These are phyloP conservation scores for Eristalinus aeneus DNA, from an alignment of 2,888 invertebrate genomes.

Conservation along the genomic window DNA sequence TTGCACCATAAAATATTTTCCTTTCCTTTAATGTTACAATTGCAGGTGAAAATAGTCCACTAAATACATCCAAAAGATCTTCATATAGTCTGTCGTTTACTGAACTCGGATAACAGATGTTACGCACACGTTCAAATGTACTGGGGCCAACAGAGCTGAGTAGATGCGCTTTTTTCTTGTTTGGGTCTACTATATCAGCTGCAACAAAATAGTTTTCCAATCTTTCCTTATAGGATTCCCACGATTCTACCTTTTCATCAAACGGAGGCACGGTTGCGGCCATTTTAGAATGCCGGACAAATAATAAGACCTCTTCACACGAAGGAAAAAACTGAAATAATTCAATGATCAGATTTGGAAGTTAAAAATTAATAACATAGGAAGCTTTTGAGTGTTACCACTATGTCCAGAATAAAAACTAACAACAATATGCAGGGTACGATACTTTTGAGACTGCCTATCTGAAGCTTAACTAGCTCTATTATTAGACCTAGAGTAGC, in stretches of 20 bases:
- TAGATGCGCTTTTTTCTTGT: slow-evolving; percentile 47
- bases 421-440: too few species aligned
- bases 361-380: neutral
- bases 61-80: slow-evolving; percentile 33
- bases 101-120: slow-evolving; percentile 53
- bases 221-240: slow-evolving; percentile 53
- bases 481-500: too few species aligned
- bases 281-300: slow-evolving; percentile 28
- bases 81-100: slow-evolving; percentile 46
- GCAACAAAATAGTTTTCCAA: slow-evolving; percentile 56
- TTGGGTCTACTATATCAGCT: slow-evolving; percentile 36
- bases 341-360: neutral
- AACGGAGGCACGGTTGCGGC: slow-evolving; percentile 35
- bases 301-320: neutral
- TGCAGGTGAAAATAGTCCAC: slow-evolving; percentile 40
- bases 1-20: slow-evolving; percentile 32
- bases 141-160: slow-evolving; percentile 46
- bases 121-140: slow-evolving; percentile 42
- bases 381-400: neutral
- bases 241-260: slow-evolving; percentile 55
- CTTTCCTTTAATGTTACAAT: slow-evolving; percentile 55
- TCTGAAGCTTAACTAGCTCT: too few species aligned
- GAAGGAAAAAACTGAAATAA: neutral
- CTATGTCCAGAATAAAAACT: too few species aligned
- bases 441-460: too few species aligned